A percentile compares a stretch with the other conserved stretches of the same genome.
These are phyloP conservation scores for Berghia stephanieae DNA, from an alignment of 1,140 invertebrate species.

Conservation along the genomic window DNA sequence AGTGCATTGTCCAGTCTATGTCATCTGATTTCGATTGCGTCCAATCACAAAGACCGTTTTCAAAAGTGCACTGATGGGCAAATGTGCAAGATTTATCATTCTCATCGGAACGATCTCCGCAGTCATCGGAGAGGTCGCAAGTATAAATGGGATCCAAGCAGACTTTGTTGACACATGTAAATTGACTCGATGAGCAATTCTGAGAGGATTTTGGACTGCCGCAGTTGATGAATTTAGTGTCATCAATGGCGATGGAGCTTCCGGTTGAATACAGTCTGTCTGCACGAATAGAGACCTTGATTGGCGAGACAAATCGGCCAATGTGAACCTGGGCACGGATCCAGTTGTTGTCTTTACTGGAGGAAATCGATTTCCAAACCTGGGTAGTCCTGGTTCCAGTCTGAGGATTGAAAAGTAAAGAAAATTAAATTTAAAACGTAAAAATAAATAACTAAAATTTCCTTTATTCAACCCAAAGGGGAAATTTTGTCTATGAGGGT, in stretches of 20 bases:
- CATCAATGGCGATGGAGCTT: conserved; percentile 24
- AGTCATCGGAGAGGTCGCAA: conserved; percentile 61
- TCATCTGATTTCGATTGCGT: conserved; percentile 77
- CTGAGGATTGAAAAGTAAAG: conserved; percentile 1
- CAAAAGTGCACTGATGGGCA: conserved; percentile 75
- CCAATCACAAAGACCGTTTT: conserved; percentile 79
- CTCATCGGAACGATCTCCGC: conserved; percentile 54
- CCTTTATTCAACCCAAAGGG: too few species aligned
- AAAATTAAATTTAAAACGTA: not conserved
- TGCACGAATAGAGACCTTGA: conserved; percentile 8
- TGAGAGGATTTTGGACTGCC: not conserved
- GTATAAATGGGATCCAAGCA: conserved; percentile 50
- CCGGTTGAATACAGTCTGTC: conserved; percentile 1
- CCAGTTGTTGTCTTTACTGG: conserved; percentile 6
- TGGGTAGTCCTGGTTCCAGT: conserved; percentile 13
- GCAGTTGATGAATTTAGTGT: conserved; percentile 27
- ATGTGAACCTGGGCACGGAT: conserved; percentile 10
- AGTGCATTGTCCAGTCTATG: conserved; percentile 80
- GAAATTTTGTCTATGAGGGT: too few species aligned
- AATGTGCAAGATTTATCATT: conserved; percentile 32
- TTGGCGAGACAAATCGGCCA: conserved; percentile 11
- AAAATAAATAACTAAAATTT: too few species aligned
- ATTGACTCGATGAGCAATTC: not conserved
- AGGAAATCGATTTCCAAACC: conserved; percentile 9
- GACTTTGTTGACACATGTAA: conserved; percentile 25